Percentiles rank a stretch among this genome's conserved stretches.
phyloP scores from a whole-genome alignment of 2,797 vertebrate genomes.

The Rhinoraja longicauda region DNA sequence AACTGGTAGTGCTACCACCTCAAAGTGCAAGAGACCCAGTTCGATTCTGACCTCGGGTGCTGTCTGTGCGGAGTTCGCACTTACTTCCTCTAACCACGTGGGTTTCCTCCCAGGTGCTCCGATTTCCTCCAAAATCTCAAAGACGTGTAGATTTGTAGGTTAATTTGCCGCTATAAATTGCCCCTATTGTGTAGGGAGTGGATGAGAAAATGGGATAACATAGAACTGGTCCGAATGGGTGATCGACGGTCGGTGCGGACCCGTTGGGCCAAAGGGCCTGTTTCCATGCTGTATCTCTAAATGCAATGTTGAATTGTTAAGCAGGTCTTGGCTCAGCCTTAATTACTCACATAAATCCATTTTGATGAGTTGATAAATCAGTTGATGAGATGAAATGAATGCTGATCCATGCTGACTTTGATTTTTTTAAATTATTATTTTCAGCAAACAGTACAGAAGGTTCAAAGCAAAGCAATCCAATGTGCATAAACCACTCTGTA shows the following conservation, averaged over 20 bases:
- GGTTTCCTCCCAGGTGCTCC: too few relatives aligned
- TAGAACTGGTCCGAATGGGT: too few relatives aligned
- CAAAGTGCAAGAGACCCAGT: too few relatives aligned
- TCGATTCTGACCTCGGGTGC: too few relatives aligned
- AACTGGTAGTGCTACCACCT: too few relatives aligned
- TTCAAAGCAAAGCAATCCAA: neutral
- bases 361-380: neutral
- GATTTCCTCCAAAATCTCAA: too few relatives aligned
- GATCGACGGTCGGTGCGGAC: neutral
- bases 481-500: neutral
- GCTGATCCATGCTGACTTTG: conserved; percentile 17
- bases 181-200: too few relatives aligned
- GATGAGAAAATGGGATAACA: too few relatives aligned
- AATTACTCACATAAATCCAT: conserved; percentile 1
- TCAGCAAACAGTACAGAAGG: neutral
- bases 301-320: neutral
- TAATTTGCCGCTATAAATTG: too few relatives aligned
- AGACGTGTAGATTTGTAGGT: too few relatives aligned
- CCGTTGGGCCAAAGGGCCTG: neutral
- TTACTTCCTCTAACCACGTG: too few relatives aligned
- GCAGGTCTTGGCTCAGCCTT: neutral
- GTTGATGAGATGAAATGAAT: neutral
- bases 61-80: too few relatives aligned
- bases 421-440: conserved; percentile 17
- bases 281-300: neutral